Conservation (phyloP, 2,888 invertebrate species). For the Sepiola atlantica region DNA sequence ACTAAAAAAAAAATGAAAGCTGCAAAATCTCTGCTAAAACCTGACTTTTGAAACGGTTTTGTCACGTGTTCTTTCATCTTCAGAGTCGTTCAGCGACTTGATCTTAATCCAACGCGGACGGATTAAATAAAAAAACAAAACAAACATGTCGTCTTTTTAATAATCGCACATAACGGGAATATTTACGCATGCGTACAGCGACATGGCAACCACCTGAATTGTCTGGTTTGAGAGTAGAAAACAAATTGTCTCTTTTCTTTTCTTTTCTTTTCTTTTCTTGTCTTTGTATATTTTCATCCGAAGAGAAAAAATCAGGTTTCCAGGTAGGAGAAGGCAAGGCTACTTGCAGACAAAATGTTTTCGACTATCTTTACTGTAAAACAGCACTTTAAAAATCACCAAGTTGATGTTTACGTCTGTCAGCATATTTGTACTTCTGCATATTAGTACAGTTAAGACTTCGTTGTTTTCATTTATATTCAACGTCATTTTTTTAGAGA, state of each 20-base stretch:
- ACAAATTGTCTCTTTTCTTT: neutral
- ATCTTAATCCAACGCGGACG: slow-evolving; percentile 32
- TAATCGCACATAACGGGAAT: neutral
- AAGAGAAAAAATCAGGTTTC: neutral
- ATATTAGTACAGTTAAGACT: too few species aligned
- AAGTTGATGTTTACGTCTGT: too few species aligned
- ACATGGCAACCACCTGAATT: neutral
- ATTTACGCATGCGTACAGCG: neutral
- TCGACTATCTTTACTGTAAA: neutral
- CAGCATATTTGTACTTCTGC: too few species aligned
- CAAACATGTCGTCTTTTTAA: neutral
- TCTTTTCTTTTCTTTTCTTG: too few species aligned
- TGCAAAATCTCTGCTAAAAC: neutral
- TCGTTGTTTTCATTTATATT: too few species aligned
- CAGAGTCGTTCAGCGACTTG: neutral
- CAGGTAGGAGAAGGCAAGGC: neutral
- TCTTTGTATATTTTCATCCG: neutral
- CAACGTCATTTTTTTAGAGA: too few species aligned
- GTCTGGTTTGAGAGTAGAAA: neutral
- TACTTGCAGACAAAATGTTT: neutral
- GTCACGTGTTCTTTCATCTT: slow-evolving; percentile 3
- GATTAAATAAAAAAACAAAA: neutral
- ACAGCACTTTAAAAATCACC: neutral
- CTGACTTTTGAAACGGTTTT: neutral
- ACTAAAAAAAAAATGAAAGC: neutral